phyloP scores from a whole-genome alignment of 2,797 vertebrate genomes.

The Pipistrellus pygmaeus region DNA sequence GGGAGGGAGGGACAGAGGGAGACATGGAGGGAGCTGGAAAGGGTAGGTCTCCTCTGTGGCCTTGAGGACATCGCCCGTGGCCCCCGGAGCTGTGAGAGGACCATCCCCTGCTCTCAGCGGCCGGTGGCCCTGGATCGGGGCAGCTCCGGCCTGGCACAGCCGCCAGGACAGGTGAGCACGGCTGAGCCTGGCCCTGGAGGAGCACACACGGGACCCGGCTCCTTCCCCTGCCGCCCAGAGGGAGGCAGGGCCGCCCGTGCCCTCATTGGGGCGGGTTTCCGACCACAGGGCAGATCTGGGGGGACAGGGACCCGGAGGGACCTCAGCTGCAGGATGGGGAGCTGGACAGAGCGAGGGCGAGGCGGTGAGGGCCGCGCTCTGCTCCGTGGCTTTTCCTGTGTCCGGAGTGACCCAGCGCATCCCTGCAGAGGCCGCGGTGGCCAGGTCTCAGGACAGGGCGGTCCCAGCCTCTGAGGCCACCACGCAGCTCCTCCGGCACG shows the following conservation, averaged over 20 bases:
- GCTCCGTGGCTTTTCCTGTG: not conserved
- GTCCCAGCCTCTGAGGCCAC: not conserved
- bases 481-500: not conserved
- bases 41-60: not conserved
- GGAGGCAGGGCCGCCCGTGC: too few species aligned
- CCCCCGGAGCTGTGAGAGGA: not conserved
- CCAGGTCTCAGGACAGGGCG: not conserved
- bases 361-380: too few species aligned
- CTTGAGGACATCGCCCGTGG: not conserved
- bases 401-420: rapidly evolving
- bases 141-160: not conserved
- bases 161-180: not conserved
- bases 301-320: not conserved
- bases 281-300: not conserved
- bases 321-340: not conserved
- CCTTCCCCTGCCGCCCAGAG: not conserved
- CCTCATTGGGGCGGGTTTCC: rapidly evolving
- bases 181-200: not conserved
- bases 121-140: not conserved
- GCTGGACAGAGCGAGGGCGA: not conserved
- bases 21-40: not conserved
- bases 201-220: not conserved
- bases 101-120: not conserved
- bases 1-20: not conserved
- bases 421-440: not conserved